Conservation (phyloP, 2,113 vertebrate species). For the Passerina amoena region DNA sequence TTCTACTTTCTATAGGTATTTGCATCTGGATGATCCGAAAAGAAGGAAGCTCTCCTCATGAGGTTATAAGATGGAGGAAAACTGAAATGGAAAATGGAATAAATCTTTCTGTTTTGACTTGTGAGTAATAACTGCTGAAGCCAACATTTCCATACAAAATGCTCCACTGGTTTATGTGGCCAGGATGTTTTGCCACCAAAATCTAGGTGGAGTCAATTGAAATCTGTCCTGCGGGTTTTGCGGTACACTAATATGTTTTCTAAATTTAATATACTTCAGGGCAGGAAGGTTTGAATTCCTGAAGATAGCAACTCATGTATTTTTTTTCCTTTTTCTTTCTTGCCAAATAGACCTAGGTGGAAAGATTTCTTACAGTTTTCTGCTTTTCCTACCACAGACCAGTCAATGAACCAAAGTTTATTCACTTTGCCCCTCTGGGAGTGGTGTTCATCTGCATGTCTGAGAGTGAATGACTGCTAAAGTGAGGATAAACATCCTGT, state of each 20-base stretch:
- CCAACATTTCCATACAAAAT: conserved; percentile 22
- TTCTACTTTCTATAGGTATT: background rate
- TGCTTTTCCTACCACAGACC: background rate
- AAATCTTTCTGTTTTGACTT: conserved; percentile 67
- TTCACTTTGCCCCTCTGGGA: background rate
- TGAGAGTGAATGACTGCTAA: background rate
- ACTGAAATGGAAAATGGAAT: conserved; percentile 63
- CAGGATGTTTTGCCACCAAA: conserved; percentile 65
- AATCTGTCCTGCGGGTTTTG: conserved; percentile 57
- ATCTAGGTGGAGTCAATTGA: conserved; percentile 64
- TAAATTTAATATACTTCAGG: conserved; percentile 57
- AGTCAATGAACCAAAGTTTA: conserved; percentile 47
- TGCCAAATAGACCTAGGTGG: conserved; percentile 59
- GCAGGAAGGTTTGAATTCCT: conserved; percentile 56
- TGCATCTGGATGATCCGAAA: background rate
- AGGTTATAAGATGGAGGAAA: conserved; percentile 25
- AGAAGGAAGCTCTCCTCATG: background rate
- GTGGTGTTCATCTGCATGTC: background rate
- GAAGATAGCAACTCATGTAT: conserved; percentile 39
- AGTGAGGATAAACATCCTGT: background rate
- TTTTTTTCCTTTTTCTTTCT: conserved; percentile 56
- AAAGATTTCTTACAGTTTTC: conserved; percentile 50
- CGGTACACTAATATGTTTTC: conserved; percentile 46
- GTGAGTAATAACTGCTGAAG: conserved; percentile 63
- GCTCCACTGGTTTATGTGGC: conserved; percentile 30